Percentiles rank a stretch among this genome's conserved stretches.
Conservation (phyloP, 1,140 invertebrate genomes). For the Lordiphosa collinella region DNA sequence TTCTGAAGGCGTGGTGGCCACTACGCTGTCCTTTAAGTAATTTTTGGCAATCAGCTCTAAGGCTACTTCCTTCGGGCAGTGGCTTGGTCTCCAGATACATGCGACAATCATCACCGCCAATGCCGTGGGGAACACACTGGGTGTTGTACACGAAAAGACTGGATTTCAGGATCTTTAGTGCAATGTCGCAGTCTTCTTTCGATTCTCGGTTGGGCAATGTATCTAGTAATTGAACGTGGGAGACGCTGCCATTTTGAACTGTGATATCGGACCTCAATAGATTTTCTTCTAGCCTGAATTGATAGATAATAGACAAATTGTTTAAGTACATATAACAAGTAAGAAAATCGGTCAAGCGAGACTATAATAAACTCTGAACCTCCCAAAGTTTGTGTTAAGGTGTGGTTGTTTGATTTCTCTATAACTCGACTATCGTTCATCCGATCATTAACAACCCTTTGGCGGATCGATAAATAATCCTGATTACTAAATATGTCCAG, state of each 20-base stretch:
- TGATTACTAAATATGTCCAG: no score
- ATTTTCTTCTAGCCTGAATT: constrained; percentile 56
- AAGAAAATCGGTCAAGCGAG: no score
- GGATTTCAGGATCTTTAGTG: constrained; percentile 62
- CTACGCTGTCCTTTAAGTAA: constrained; percentile 24
- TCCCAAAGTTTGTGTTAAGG: no score
- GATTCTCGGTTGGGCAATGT: constrained; percentile 57
- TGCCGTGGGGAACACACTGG: constrained; percentile 41
- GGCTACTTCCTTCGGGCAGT: constrained; percentile 40
- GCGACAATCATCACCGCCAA: constrained; percentile 44
- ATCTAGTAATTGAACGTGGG: constrained; percentile 62
- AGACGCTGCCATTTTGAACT: constrained; percentile 66
- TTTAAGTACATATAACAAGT: no score
- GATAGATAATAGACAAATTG: not conserved
- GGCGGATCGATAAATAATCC: no score
- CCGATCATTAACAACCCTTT: no score
- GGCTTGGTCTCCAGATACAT: constrained; percentile 37
- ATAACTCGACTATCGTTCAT: no score
- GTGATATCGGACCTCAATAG: constrained; percentile 48
- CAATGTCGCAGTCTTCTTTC: constrained; percentile 55
- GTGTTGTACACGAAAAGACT: constrained; percentile 59
- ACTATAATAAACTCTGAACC: no score
- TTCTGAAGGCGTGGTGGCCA: constrained; percentile 57
- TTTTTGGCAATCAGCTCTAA: constrained; percentile 38
- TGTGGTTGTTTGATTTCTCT: no score